Evolutionary conservation across 2,113 vertebrate genomes (phyloP).

Genomic region (Stomatorhinus ivindoensis): DNA sequence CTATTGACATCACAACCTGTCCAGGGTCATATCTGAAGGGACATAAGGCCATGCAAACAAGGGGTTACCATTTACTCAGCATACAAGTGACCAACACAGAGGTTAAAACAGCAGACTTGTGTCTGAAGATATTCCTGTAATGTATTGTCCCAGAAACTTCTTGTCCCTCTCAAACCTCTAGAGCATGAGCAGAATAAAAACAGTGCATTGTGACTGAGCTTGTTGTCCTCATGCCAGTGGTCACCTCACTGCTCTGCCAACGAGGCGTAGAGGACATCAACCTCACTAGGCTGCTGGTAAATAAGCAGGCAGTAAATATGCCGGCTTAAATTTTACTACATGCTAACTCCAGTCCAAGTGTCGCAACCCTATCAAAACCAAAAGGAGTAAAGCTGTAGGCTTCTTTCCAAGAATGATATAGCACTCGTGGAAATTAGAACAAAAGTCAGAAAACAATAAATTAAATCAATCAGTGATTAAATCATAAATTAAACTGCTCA

Average conservation of each 20-base stretch:
- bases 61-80: background rate
- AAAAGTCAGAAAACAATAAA: background rate
- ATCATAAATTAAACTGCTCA: background rate
- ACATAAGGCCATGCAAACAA: background rate
- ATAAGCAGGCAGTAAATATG: background rate
- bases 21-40: background rate
- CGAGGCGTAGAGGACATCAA: background rate
- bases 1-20: background rate
- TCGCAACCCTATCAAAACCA: constrained; percentile 7
- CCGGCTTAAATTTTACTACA: background rate
- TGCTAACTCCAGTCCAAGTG: background rate
- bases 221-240: background rate
- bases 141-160: background rate
- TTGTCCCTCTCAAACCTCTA: background rate
- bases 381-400: background rate
- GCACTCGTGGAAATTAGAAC: background rate
- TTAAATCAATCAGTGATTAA: background rate
- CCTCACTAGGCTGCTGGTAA: constrained; percentile 1
- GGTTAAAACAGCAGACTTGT: background rate
- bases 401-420: background rate
- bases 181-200: background rate
- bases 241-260: background rate
- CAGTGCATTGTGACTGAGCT: background rate
- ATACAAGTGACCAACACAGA: background rate
- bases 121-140: background rate